Base-by-base conservation (phyloP, 2,797 vertebrate species). In the Orientallactaga sibirica region DNA sequence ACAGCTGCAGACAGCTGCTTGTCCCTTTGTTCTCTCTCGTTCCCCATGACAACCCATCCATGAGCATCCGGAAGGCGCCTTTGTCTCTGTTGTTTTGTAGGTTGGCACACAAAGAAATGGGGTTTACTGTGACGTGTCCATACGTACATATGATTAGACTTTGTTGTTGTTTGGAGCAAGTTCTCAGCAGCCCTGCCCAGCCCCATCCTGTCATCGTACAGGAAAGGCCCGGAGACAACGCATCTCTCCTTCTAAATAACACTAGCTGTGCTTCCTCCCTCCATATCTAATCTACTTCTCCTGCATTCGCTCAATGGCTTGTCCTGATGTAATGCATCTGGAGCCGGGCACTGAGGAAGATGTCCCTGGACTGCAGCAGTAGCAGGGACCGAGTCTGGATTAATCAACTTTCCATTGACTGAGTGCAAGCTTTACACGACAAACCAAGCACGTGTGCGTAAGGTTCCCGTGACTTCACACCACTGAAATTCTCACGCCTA, bases 41-140 rank as follows among this genome's bases (percentile, higher is more conserved):
- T 15, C 0, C 0, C 7, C 24, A 2, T 27, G 16, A n/a, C 2
- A 41, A 48, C 16, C 0, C 7, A 14, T 71, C 15, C 37, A 6
- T 66, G 52, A 64, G 29, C 1, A 10, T 48, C 4, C 29, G 2
- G 4, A 14, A n/a, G 27, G 12, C 55, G 2, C 55, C 55, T n/a
- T 75, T 62, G 14, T 48, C 16, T 3, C 58, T 6, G 15, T 64
- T 64, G 62, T 29, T 16, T 62, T 16, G 8, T 10, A 25, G 71
- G 10, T 14, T 62, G 27, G 16, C n/a, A 41, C 61, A 14, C 22
- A 22, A 64, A 86, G 25, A 75, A 86, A 48, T n/a, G 27, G 24
- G 41, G 11, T 62, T 62, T 41, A 10, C 3, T 43, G 3, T 62
- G 25, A 22, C 18, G 74, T 62, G 29, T 62, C 29, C 24, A 43